These are phyloP conservation scores for Dendrolimus houi DNA, from an alignment of 2,888 invertebrate genomes.

Conservation along the genomic window DNA sequence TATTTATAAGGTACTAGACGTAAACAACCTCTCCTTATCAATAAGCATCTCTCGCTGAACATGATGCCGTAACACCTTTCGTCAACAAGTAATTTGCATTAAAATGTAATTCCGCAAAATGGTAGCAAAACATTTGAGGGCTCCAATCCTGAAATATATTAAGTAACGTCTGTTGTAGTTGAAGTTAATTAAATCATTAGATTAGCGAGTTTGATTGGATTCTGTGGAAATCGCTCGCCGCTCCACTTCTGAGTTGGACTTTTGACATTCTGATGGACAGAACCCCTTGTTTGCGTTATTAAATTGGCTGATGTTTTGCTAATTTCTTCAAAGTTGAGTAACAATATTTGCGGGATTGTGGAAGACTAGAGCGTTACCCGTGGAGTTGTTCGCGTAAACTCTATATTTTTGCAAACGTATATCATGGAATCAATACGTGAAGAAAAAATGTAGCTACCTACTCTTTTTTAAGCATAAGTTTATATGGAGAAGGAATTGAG, in stretches of 20 bases:
- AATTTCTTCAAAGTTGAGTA: not conserved
- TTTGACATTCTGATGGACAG: constrained; percentile 25
- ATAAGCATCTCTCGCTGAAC: too few species aligned
- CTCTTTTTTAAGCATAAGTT: too few species aligned
- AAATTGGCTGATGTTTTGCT: constrained; percentile 3
- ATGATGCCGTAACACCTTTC: not conserved
- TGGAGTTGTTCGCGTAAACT: too few species aligned
- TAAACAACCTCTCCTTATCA: too few species aligned
- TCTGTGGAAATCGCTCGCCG: constrained; percentile 16
- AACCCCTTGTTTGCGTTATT: constrained; percentile 9
- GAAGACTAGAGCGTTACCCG: too few species aligned
- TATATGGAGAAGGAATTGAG: too few species aligned
- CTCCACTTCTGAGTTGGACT: constrained; percentile 14
- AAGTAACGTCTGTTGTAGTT: constrained; percentile 23
- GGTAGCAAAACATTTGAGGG: not conserved
- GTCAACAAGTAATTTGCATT: not conserved
- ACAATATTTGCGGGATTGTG: not conserved
- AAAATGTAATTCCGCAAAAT: constrained; percentile 6
- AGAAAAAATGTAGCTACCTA: too few species aligned
- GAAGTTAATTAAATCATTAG: constrained; percentile 31
- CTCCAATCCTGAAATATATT: constrained; percentile 1
- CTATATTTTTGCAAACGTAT: too few species aligned
- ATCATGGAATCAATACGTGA: too few species aligned
- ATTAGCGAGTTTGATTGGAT: constrained; percentile 34
- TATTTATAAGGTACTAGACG: too few species aligned